phyloP scores from a whole-genome alignment of 53 echinoderm and acorn worm species.

The Henricia sp. region DNA sequence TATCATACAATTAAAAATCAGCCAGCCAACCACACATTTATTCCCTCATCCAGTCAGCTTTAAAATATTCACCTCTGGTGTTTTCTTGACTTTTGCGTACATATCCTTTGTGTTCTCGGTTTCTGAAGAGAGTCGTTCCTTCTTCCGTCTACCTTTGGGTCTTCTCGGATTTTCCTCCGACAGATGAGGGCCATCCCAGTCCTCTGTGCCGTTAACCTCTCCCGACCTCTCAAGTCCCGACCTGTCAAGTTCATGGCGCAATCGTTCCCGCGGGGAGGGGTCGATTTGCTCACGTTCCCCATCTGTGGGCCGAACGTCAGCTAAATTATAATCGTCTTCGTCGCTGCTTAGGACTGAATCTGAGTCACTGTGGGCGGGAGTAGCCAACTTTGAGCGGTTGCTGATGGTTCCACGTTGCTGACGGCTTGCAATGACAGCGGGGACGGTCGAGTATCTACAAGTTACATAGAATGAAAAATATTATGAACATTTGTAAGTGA shows the following conservation, averaged over 20 bases:
- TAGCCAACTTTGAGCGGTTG: constrained; percentile 73
- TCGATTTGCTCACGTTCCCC: background rate
- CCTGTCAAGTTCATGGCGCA: constrained; percentile 32
- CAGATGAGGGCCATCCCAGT: background rate
- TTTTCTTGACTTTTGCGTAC: constrained; percentile 24
- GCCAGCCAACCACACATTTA: too few relatives aligned
- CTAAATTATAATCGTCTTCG: constrained; percentile 16
- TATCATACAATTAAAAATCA: too few relatives aligned
- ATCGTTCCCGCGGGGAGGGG: constrained; percentile 11
- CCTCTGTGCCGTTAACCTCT: background rate
- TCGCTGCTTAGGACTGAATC: constrained; percentile 45
- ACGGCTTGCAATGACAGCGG: constrained; percentile 19
- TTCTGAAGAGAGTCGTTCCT: background rate
- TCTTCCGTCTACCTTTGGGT: constrained; percentile 1
- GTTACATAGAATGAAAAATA: too few relatives aligned
- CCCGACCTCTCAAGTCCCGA: background rate
- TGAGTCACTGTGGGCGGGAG: constrained; percentile 56
- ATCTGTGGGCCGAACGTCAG: background rate
- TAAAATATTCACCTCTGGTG: too few relatives aligned
- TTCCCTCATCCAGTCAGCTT: too few relatives aligned
- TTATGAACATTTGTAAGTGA: too few relatives aligned
- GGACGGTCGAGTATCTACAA: constrained; percentile 71
- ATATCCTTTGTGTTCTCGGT: background rate
- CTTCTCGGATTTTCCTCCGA: background rate
- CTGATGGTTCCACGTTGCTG: constrained; percentile 79